Percentiles rank a stretch among this genome's conserved stretches.
Evolutionary conservation across 2,797 vertebrate species (phyloP).

Genomic region (Mus minutoides): DNA sequence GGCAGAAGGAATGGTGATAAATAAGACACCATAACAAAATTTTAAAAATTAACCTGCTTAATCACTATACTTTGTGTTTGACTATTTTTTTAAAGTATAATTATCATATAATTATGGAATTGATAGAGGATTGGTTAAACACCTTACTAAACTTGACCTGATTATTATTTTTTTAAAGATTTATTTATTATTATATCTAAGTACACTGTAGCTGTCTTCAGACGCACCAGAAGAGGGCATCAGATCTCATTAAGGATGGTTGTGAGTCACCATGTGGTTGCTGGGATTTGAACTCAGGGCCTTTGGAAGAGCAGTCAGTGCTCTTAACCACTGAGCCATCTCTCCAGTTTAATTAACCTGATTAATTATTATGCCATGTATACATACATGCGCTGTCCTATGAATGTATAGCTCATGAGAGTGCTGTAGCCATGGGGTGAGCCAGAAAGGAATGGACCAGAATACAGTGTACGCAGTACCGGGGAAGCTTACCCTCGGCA

Average conservation of each 20-base stretch:
- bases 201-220: no score
- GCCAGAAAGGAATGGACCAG: neutral
- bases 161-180: no score
- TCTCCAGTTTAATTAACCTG: no score
- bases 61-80: neutral
- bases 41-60: slow-evolving; percentile 1
- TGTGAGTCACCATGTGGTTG: no score
- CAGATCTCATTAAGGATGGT: no score
- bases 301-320: no score
- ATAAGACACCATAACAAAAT: neutral
- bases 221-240: no score
- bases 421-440: neutral
- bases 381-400: neutral
- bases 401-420: neutral
- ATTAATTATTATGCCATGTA: neutral
- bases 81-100: neutral
- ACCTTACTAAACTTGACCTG: slow-evolving; percentile 4
- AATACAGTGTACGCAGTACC: neutral
- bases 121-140: neutral
- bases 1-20: neutral
- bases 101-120: neutral
- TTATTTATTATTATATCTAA: no score
- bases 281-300: no score
- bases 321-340: no score
- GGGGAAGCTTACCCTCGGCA: neutral